Evolutionary conservation across 1,140 invertebrate genomes (phyloP).

Genomic region (Caenorhabditis inopinata): DNA sequence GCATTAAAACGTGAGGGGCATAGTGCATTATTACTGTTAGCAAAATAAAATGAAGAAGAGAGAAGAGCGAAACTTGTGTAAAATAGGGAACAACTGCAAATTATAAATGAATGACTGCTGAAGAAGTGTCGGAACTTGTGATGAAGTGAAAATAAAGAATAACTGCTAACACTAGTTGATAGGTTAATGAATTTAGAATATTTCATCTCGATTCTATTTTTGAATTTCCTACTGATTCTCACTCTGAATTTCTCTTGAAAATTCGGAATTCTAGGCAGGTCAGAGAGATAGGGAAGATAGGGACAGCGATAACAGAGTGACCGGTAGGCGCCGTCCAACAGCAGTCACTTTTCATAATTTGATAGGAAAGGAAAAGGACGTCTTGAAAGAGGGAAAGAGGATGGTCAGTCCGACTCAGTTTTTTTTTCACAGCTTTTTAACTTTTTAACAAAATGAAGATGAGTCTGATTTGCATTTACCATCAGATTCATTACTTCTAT

Average conservation of each 20-base stretch:
- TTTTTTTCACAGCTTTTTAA: not conserved
- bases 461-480: not conserved
- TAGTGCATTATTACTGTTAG: conserved; percentile 28
- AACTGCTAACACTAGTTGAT: conserved; percentile 2
- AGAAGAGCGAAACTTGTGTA: not conserved
- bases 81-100: conserved; percentile 21
- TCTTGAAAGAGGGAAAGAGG: not conserved
- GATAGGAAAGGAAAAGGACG: conserved; percentile 17
- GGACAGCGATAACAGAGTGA: conserved; percentile 3
- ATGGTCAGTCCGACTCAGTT: not conserved
- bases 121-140: conserved; percentile 19
- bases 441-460: conserved; percentile 4
- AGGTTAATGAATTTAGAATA: not conserved
- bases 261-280: conserved; percentile 29
- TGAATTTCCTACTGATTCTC: not conserved
- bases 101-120: conserved; percentile 23
- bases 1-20: not conserved
- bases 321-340: conserved; percentile 15
- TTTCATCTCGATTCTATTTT: not conserved
- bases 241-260: conserved; percentile 5
- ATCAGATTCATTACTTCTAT: conserved; percentile 3
- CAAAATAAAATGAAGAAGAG: not conserved
- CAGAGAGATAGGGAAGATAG: not conserved
- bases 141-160: not conserved
- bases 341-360: conserved; percentile 25